A percentile compares a stretch with the other conserved stretches of the same genome.
Evolutionary conservation across 1,140 invertebrate genomes (phyloP).

Genomic region (Helicoverpa zea): DNA sequence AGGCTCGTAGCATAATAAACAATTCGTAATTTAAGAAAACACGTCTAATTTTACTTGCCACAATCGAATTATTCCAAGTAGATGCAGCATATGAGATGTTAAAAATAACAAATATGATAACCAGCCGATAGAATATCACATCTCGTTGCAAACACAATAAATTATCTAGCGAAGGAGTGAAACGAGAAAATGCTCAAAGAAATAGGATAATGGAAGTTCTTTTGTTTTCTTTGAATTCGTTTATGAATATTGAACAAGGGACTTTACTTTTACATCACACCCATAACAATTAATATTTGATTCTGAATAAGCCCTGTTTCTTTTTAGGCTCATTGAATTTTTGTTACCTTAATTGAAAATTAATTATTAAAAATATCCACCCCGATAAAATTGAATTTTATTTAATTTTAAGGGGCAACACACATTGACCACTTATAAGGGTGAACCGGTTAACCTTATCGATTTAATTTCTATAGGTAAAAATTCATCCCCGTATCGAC

Average conservation of each 20-base stretch:
- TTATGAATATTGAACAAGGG: slow-evolving; percentile 53
- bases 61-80: slow-evolving; percentile 2
- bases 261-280: slow-evolving; percentile 44
- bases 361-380: slow-evolving; percentile 7
- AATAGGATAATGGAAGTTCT: slow-evolving; percentile 56
- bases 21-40: neutral
- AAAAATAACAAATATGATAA: slow-evolving; percentile 41
- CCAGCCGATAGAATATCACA: slow-evolving; percentile 50
- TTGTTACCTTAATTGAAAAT: slow-evolving; percentile 12
- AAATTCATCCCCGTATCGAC: slow-evolving; percentile 66
- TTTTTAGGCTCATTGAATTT: neutral
- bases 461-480: slow-evolving; percentile 74
- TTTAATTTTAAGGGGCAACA: slow-evolving; percentile 9
- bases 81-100: neutral
- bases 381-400: slow-evolving; percentile 1
- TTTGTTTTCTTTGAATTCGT: slow-evolving; percentile 50
- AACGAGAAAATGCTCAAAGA: slow-evolving; percentile 53
- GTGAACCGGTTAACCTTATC: slow-evolving; percentile 54
- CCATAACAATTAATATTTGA: slow-evolving; percentile 44
- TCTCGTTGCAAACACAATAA: slow-evolving; percentile 54
- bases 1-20: too few species aligned
- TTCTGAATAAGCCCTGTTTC: neutral
- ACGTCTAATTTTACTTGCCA: neutral
- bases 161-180: slow-evolving; percentile 48
- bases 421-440: slow-evolving; percentile 25